phyloP scores from a whole-genome alignment of 2,888 invertebrate species.

The Epistrophe eligans region DNA sequence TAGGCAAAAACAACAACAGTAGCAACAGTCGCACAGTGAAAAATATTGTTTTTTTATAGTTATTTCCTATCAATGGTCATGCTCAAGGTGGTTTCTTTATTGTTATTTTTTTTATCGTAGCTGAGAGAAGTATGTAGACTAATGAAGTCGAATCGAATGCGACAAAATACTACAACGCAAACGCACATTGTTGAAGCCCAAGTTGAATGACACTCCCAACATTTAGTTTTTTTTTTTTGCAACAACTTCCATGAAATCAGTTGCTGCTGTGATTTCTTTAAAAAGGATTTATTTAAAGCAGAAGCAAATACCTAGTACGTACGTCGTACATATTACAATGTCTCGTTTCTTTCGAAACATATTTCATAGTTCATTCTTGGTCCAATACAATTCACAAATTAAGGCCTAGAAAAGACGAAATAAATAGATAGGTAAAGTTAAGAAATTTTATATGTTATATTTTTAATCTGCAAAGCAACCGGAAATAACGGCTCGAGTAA shows the following conservation, averaged over 20 bases:
- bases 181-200: slow-evolving; percentile 47
- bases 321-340: too few species aligned
- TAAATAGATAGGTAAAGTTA: too few species aligned
- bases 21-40: slow-evolving; percentile 15
- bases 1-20: background rate
- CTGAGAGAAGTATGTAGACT: slow-evolving; percentile 19
- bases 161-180: slow-evolving; percentile 9
- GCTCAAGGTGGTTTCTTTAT: slow-evolving; percentile 45
- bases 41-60: slow-evolving; percentile 40
- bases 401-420: too few species aligned
- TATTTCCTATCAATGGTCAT: slow-evolving; percentile 56
- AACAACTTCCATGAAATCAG: slow-evolving; percentile 24
- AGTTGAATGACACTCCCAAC: slow-evolving; percentile 66
- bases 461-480: background rate
- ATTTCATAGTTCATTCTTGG: too few species aligned
- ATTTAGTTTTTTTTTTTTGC: background rate
- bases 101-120: background rate
- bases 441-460: too few species aligned
- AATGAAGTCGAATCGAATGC: slow-evolving; percentile 37
- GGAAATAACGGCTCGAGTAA: background rate
- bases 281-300: background rate
- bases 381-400: too few species aligned
- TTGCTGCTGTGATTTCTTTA: slow-evolving; percentile 17
- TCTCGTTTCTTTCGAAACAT: too few species aligned
- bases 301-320: too few species aligned